A percentile compares a stretch with the other conserved stretches of the same genome.
phyloP scores from a whole-genome alignment of 2,797 vertebrate species.

The Xenops minutus region DNA sequence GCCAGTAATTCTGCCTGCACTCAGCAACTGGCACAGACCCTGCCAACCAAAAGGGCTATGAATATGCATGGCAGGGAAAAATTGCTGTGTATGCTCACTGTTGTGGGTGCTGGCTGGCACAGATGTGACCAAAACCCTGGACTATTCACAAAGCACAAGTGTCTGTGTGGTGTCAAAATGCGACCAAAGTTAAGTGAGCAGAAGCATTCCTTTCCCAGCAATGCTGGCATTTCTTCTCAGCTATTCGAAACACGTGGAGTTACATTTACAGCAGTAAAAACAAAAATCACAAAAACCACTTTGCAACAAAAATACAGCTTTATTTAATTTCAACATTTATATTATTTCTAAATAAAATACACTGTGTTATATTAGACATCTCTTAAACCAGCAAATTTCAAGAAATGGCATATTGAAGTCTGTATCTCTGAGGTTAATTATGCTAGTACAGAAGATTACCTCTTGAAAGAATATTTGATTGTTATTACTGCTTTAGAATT shows the following conservation, averaged over 20 bases:
- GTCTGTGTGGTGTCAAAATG: neutral
- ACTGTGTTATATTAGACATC: slow-evolving; percentile 17
- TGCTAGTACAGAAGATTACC: neutral
- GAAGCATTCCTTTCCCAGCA: neutral
- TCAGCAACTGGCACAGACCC: neutral
- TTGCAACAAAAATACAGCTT: slow-evolving; percentile 60
- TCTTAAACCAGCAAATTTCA: slow-evolving; percentile 33
- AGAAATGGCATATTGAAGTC: neutral
- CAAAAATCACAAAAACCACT: neutral
- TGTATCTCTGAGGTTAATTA: neutral
- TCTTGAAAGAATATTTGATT: neutral
- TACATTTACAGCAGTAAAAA: neutral
- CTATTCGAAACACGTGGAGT: neutral
- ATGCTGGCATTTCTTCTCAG: neutral
- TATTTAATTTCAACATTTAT: slow-evolving; percentile 60
- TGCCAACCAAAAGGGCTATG: neutral
- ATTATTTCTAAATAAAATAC: slow-evolving; percentile 29
- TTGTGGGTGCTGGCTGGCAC: neutral
- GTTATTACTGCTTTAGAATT: slow-evolving; percentile 10
- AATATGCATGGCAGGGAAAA: neutral
- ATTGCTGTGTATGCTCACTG: neutral
- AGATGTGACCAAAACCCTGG: neutral
- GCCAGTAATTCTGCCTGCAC: neutral
- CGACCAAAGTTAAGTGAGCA: neutral
- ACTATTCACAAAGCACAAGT: neutral